Evolutionary conservation across 1,140 invertebrate species (phyloP).

Genomic region (Drosophila pandora): DNA sequence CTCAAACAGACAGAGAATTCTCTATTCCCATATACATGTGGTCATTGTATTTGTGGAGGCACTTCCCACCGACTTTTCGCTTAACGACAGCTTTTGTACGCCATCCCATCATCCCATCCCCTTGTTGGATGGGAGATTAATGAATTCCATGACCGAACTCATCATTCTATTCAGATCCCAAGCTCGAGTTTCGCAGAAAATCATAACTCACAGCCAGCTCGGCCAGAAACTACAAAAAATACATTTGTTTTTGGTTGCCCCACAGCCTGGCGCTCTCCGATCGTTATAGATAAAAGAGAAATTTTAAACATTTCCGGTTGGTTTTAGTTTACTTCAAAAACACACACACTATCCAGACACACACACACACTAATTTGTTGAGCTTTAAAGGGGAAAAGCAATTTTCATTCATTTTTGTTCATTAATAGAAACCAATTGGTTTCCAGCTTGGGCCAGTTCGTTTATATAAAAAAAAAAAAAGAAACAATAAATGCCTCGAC

Average conservation of each 20-base stretch:
- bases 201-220: conserved; percentile 21
- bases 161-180: conserved; percentile 40
- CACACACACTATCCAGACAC: neutral
- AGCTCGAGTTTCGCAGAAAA: conserved; percentile 58
- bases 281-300: conserved; percentile 57
- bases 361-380: neutral
- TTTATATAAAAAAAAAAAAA: conserved; percentile 1
- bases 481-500: conserved; percentile 13
- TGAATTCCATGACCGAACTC: conserved; percentile 55
- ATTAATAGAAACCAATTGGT: conserved; percentile 75
- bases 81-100: conserved; percentile 42
- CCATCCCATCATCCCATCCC: conserved; percentile 11
- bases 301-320: conserved; percentile 69
- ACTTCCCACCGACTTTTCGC: conserved; percentile 55
- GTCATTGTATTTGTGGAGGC: conserved; percentile 41
- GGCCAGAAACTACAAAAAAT: neutral
- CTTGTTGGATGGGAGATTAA: conserved; percentile 55
- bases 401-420: conserved; percentile 55
- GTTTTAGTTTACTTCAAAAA: conserved; percentile 4
- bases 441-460: conserved; percentile 16
- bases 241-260: conserved; percentile 21
- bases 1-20: conserved; percentile 36
- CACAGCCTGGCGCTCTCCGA: conserved; percentile 9
- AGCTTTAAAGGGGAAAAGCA: conserved; percentile 24
- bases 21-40: conserved; percentile 19